These are phyloP conservation scores for Helleia helle DNA, from an alignment of 2,888 invertebrate species.

Conservation along the genomic window DNA sequence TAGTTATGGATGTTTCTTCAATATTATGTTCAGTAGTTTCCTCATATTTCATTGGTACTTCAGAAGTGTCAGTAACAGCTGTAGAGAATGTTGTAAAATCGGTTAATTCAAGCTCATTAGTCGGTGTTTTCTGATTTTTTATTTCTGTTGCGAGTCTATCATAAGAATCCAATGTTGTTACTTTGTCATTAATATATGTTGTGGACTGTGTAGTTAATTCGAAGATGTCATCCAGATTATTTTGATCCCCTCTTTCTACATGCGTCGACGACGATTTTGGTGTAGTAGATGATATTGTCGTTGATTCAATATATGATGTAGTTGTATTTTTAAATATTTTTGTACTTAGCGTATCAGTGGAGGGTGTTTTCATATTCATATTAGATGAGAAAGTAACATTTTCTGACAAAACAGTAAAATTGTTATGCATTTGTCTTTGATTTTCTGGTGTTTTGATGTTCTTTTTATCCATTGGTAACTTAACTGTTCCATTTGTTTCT, in stretches of 20 bases:
- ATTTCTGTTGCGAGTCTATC: not conserved
- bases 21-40: too few relatives aligned
- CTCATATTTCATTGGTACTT: too few relatives aligned
- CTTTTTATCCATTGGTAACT: conserved; percentile 43
- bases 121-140: not conserved
- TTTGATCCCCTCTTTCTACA: not conserved
- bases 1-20: too few relatives aligned
- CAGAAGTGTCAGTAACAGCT: too few relatives aligned
- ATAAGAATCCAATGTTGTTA: not conserved
- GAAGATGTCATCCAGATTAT: not conserved
- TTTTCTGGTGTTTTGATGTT: conserved; percentile 60
- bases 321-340: not conserved
- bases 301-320: not conserved
- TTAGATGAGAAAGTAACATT: not conserved
- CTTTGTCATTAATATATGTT: too few relatives aligned
- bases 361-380: not conserved
- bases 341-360: not conserved
- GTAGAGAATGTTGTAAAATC: not conserved
- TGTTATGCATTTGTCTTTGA: conserved; percentile 53
- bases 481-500: conserved; percentile 31
- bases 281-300: not conserved
- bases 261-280: not conserved
- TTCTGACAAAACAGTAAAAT: conserved; percentile 31
- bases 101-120: too few relatives aligned
- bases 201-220: not conserved